These are phyloP conservation scores for Dasyornis broadbenti DNA, from an alignment of 2,113 vertebrate species.

Conservation along the genomic window DNA sequence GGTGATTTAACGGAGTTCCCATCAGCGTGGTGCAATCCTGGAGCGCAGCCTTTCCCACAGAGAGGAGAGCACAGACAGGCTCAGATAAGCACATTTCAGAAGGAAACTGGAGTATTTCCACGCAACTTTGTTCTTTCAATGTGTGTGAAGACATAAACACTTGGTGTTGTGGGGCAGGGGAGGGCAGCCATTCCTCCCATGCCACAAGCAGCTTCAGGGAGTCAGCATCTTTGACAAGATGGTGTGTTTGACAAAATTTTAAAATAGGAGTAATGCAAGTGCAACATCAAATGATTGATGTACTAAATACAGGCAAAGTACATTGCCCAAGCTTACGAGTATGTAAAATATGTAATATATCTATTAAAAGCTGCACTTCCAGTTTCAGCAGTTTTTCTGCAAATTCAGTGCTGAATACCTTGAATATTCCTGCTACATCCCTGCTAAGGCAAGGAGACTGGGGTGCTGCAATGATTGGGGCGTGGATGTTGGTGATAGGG, in stretches of 20 bases:
- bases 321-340: not conserved
- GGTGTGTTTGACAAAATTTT: not conserved
- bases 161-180: not conserved
- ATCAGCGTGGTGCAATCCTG: not conserved
- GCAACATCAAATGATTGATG: not conserved
- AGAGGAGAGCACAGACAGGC: not conserved
- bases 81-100: not conserved
- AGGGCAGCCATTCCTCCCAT: fast-evolving
- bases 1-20: not conserved
- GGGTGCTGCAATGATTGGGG: not conserved
- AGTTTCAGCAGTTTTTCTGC: not conserved
- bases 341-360: not conserved
- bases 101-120: not conserved
- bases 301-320: not conserved
- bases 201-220: not conserved
- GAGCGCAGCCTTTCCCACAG: not conserved
- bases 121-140: not conserved
- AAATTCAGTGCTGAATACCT: not conserved
- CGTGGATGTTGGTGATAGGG: too few species aligned
- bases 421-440: not conserved
- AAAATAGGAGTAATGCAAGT: not conserved
- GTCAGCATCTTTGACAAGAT: not conserved
- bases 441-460: not conserved
- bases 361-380: not conserved
- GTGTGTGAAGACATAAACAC: not conserved